phyloP scores from a whole-genome alignment of 2,797 vertebrate genomes.

The Echiichthys vipera region DNA sequence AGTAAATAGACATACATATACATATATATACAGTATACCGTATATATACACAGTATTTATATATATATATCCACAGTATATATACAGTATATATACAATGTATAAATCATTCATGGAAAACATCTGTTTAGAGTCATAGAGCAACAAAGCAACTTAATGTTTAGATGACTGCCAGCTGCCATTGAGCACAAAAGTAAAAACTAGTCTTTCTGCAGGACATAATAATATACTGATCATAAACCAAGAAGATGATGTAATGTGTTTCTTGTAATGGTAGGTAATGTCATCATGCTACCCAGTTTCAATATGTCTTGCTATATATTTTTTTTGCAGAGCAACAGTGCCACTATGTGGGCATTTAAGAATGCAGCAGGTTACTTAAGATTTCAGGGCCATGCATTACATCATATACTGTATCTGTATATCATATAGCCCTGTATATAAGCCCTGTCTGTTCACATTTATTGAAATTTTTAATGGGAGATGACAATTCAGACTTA shows the following conservation, averaged over 20 bases:
- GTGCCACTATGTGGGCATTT: slow-evolving; percentile 76
- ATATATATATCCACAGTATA: no score
- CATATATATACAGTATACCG: no score
- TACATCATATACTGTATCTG: slow-evolving; percentile 74
- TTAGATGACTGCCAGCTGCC: not conserved
- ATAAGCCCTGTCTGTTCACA: not conserved
- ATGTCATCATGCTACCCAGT: slow-evolving; percentile 71
- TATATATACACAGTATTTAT: no score
- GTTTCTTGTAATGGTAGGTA: slow-evolving; percentile 66
- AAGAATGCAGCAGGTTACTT: slow-evolving; percentile 60
- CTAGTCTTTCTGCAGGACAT: slow-evolving; percentile 30
- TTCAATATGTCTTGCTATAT: slow-evolving; percentile 1
- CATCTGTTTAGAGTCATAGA: not conserved
- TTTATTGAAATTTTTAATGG: not conserved
- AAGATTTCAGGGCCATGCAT: slow-evolving; percentile 64
- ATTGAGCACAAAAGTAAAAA: slow-evolving; percentile 10
- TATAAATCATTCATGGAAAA: not conserved
- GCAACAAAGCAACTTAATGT: slow-evolving; percentile 13
- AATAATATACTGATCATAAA: slow-evolving; percentile 32
- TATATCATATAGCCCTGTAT: not conserved
- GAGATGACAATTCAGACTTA: not conserved
- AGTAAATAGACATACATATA: not conserved
- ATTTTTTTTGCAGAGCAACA: slow-evolving; percentile 68
- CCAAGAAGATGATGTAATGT: slow-evolving; percentile 72
- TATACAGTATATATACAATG: not conserved